phyloP scores from a whole-genome alignment of 2,797 vertebrate genomes.

The Vespertilio murinus region DNA sequence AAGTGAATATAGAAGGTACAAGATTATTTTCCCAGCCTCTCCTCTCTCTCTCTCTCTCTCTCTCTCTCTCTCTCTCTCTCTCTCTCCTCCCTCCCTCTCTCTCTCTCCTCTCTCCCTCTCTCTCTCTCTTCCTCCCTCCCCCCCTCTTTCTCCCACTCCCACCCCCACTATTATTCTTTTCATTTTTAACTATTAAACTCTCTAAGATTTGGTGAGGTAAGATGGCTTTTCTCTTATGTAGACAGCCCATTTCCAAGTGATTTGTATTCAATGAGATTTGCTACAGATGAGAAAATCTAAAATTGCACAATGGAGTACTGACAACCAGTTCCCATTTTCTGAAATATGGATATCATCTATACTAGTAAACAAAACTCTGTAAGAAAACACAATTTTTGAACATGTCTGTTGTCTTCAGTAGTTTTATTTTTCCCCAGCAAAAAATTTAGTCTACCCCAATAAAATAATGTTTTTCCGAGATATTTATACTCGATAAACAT shows the following conservation, averaged over 20 bases:
- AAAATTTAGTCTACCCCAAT: background rate
- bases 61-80: background rate
- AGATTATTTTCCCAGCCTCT: background rate
- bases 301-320: background rate
- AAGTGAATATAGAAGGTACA: background rate
- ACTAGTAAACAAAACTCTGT: background rate
- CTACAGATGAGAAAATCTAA: background rate
- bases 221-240: background rate
- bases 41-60: background rate
- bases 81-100: too few relatives aligned
- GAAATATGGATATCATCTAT: background rate
- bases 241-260: background rate
- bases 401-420: background rate
- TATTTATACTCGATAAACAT: background rate
- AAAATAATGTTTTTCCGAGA: background rate
- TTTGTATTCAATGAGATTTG: background rate
- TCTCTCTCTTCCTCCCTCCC: background rate
- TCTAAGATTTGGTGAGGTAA: background rate
- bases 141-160: background rate
- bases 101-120: background rate
- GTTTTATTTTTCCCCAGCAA: background rate
- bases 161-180: background rate
- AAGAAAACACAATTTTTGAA: conserved; percentile 9
- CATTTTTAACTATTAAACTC: background rate
- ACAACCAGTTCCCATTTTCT: background rate